These are phyloP conservation scores for Mus caroli DNA, from an alignment of 2,797 vertebrate species.

Conservation along the genomic window DNA sequence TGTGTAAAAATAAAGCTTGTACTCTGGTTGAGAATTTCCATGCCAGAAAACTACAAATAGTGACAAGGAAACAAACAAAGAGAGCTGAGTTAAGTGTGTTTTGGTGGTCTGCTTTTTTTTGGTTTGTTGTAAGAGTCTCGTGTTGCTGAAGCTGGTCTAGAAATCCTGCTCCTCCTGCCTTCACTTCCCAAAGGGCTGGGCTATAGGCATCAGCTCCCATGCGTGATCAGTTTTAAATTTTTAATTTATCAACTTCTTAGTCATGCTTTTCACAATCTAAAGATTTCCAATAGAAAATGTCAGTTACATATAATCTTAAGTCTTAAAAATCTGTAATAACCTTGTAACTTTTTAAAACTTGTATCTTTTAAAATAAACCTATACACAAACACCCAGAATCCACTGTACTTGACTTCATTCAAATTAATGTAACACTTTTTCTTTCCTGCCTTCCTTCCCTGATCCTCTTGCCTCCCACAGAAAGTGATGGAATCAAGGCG, in stretches of 20 bases:
- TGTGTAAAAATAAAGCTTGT: background rate
- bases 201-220: background rate
- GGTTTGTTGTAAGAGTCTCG: background rate
- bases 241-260: background rate
- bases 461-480: background rate
- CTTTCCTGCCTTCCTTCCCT: too few species aligned
- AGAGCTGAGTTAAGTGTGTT: background rate
- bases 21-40: background rate
- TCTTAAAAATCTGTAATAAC: background rate
- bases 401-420: background rate
- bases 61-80: background rate
- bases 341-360: background rate
- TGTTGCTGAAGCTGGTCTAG: background rate
- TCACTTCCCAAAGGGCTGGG: background rate
- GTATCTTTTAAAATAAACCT: background rate
- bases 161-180: background rate
- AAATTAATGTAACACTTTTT: background rate
- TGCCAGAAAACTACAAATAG: background rate
- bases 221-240: background rate
- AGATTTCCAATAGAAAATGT: constrained; percentile 17
- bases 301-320: background rate
- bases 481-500: background rate
- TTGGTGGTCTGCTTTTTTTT: background rate
- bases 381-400: background rate
- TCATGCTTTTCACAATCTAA: background rate